phyloP scores from a whole-genome alignment of 2,797 vertebrate genomes.

The Gila robusta region DNA sequence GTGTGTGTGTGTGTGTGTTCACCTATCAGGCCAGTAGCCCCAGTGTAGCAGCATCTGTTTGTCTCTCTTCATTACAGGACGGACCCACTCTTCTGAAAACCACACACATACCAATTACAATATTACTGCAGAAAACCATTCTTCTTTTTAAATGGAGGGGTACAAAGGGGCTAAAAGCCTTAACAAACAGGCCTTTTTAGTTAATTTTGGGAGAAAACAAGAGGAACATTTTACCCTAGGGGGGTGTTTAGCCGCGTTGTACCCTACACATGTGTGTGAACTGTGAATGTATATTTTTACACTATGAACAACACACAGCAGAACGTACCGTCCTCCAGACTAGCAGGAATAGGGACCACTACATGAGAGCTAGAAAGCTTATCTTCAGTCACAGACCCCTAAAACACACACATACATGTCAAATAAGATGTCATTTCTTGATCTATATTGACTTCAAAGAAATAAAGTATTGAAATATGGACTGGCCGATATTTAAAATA shows the following conservation, averaged over 20 bases:
- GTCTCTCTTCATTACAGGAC: slow-evolving; percentile 96
- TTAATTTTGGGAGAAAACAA: not conserved
- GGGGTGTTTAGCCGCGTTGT: not conserved
- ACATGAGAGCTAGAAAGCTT: slow-evolving; percentile 90
- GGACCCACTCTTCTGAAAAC: slow-evolving; percentile 94
- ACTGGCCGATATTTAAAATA: not conserved
- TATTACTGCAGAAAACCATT: not conserved
- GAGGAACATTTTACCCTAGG: not conserved
- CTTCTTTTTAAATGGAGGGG: not conserved
- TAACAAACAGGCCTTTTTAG: not conserved
- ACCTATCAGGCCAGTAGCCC: slow-evolving; percentile 99
- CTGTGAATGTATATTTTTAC: not conserved
- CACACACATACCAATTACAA: slow-evolving; percentile 18
- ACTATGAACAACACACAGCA: not conserved
- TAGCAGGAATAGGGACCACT: slow-evolving; percentile 91
- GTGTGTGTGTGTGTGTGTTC: slow-evolving; percentile 29
- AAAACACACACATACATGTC: slow-evolving; percentile 33
- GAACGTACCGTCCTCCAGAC: slow-evolving; percentile 90
- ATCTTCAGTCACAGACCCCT: slow-evolving; percentile 96
- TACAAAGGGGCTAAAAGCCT: not conserved
- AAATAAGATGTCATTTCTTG: not conserved
- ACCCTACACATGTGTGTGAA: not conserved
- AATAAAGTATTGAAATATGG: not conserved
- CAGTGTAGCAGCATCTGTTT: slow-evolving; percentile 98
- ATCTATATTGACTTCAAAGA: not conserved